Evolutionary conservation across 2,888 invertebrate species (phyloP), one percentile per base, ranked within the genome.

Genomic region (Leptopilina syphax): DNA sequence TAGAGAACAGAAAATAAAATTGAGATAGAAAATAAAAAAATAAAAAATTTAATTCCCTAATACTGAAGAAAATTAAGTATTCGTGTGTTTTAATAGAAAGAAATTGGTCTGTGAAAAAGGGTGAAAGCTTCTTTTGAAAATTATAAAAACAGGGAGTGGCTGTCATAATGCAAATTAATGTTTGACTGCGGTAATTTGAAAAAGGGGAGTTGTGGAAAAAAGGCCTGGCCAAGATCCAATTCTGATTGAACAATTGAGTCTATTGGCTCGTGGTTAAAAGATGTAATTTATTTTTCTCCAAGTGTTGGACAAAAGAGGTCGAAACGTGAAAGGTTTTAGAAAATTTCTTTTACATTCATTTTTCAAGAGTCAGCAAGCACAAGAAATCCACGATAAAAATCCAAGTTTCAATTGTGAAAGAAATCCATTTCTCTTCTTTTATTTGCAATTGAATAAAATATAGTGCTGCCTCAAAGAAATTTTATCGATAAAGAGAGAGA

Each of bases 221-320:
- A 68, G 50, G 27, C 27, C 47, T 70, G 70, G 70, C 70, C 50
- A 24, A 70, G 7, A 8, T 70, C 70, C 70, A 70, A 12, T 70
- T 70, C 50, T 24, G 1, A 70, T 70, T 54, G 24, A 68, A 47
- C 18, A 18, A 41, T 9, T 13, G 6, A 67, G 24, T 18, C 63
- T 63, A 41, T 47, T 47, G 67, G 10, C 27, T n/a, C 8, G 10
- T 50, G 10, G 50, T 10, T 27, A 18, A 18, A 24, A 47, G 47
- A 50, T 50, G 5, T 24, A 10, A 68, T 68, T 68, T 68, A 50
- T 50, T 68, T 68, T 50, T 50, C 24, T 68, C 9, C 12, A 47
- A 60, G 60, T 10, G 1, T 50, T 5, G 6, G 0, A 68, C 7
- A 50, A 24, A 68, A 68, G 47, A 27, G 68, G 27, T 50, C 24